Conservation (phyloP, 2,113 vertebrate genomes). For the Leptosomus discolor region DNA sequence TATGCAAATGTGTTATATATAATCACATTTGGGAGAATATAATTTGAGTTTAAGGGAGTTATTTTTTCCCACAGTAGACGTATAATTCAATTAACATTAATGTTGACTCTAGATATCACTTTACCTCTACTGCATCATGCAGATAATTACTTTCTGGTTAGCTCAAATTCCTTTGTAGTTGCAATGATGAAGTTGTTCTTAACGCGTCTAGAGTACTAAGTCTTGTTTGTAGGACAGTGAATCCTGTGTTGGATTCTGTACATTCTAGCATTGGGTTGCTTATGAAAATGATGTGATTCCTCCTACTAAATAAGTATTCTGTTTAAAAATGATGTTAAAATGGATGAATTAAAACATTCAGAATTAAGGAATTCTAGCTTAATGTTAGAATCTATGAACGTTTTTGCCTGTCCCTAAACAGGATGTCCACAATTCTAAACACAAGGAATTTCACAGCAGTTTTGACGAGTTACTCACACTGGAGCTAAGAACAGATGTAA, state of each 20-base stretch:
- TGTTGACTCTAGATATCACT: constrained; percentile 26
- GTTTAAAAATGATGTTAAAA: not conserved
- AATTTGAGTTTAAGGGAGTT: not conserved
- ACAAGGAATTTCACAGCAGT: not conserved
- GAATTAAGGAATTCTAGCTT: not conserved
- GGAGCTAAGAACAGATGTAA: not conserved
- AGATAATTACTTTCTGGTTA: constrained; percentile 43
- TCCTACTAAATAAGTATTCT: not conserved
- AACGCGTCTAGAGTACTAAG: not conserved
- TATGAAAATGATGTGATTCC: not conserved
- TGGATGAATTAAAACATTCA: not conserved
- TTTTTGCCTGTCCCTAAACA: not conserved
- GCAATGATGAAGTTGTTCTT: not conserved
- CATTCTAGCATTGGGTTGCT: not conserved
- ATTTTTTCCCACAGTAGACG: not conserved
- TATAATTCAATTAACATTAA: constrained; percentile 54
- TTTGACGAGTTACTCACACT: not conserved
- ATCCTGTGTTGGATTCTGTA: not conserved
- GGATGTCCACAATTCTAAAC: not conserved
- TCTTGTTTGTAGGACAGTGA: not conserved
- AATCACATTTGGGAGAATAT: constrained; percentile 28
- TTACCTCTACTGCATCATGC: not conserved
- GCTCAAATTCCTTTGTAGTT: constrained; percentile 42
- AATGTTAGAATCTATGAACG: not conserved
- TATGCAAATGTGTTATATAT: not conserved